Evolutionary conservation across 2,113 vertebrate genomes (phyloP).

Genomic region (Eudyptes chrysolophus): DNA sequence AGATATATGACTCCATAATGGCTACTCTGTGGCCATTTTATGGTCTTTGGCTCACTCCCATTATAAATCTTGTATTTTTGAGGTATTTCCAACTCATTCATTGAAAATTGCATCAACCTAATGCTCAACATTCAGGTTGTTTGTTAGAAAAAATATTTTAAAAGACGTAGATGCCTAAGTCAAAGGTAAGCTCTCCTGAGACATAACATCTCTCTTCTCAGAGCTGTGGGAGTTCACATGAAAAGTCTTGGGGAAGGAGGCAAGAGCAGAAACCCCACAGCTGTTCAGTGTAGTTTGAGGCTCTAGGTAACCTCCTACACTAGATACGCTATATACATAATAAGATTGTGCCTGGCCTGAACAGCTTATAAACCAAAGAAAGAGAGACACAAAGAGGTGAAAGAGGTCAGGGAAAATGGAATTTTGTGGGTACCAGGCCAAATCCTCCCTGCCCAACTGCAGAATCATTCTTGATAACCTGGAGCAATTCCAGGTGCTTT

Average conservation of each 20-base stretch:
- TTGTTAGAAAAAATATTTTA: not conserved
- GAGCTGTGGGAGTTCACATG: not conserved
- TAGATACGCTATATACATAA: not conserved
- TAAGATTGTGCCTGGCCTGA: not conserved
- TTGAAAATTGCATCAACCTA: not conserved
- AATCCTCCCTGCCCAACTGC: not conserved
- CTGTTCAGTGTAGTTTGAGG: not conserved
- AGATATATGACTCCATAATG: accelerated
- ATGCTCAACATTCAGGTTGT: not conserved
- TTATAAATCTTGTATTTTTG: not conserved
- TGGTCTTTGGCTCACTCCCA: not conserved
- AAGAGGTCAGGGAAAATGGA: not conserved
- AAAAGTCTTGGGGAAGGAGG: not conserved
- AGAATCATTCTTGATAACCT: not conserved
- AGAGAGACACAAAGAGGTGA: not conserved
- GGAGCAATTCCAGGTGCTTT: not conserved
- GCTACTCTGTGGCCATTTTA: not conserved
- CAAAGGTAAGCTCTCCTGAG: not conserved
- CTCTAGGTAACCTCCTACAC: not conserved
- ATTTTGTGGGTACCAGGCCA: not conserved
- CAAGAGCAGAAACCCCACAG: not conserved
- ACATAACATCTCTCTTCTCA: not conserved
- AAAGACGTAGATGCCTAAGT: not conserved
- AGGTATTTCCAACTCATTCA: not conserved
- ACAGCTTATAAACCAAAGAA: not conserved